Percentiles rank a stretch among this genome's conserved stretches.
Conservation (phyloP, 2,797 vertebrate genomes). For the Galago senegalensis region DNA sequence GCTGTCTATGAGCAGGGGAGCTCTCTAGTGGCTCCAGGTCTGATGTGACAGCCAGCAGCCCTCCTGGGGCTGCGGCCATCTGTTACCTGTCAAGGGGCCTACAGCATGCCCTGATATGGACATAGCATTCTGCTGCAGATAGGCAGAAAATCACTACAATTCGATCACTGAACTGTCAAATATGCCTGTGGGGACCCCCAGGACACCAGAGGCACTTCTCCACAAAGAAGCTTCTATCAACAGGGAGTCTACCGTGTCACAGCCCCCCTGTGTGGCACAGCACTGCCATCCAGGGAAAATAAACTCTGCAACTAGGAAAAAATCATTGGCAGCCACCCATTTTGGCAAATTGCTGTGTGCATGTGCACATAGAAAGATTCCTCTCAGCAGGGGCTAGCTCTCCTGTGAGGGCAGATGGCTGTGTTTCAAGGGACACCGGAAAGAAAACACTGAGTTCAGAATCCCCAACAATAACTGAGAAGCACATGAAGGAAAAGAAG, state of each 20-base stretch:
- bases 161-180: slow-evolving; percentile 11
- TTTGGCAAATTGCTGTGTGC: slow-evolving; percentile 50
- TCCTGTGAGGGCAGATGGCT: slow-evolving; percentile 73
- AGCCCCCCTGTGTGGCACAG: slow-evolving; percentile 23
- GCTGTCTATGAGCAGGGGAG: background rate
- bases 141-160: slow-evolving; percentile 7
- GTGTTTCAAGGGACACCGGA: slow-evolving; percentile 21
- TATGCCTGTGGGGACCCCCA: slow-evolving; percentile 53
- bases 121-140: background rate
- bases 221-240: slow-evolving; percentile 53
- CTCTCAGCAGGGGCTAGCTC: slow-evolving; percentile 60
- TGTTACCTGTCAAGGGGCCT: background rate
- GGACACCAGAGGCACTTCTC: slow-evolving; percentile 14
- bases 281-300: slow-evolving; percentile 68
- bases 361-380: slow-evolving; percentile 46
- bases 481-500: slow-evolving; percentile 46
- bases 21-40: background rate
- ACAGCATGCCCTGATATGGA: background rate
- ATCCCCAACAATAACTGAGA: slow-evolving; percentile 32
- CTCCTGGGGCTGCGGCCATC: background rate
- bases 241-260: background rate
- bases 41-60: background rate
- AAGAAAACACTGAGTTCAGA: slow-evolving; percentile 71
- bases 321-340: slow-evolving; percentile 46
- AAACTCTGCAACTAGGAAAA: slow-evolving; percentile 65